Evolutionary conservation across 2,888 invertebrate genomes (phyloP).

Genomic region (Baccha elongata): DNA sequence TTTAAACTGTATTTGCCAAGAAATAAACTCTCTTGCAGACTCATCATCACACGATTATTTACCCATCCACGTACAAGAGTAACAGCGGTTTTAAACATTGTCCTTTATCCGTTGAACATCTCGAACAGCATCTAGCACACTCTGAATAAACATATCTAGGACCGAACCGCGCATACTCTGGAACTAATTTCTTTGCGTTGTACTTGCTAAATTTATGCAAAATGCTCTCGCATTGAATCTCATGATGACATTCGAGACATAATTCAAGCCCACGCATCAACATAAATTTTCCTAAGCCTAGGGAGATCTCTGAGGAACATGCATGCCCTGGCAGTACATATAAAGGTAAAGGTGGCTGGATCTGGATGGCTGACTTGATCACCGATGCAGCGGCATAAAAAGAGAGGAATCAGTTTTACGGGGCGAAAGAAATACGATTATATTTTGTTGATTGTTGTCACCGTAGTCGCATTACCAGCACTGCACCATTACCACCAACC

Average conservation of each 20-base stretch:
- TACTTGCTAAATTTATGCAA: constrained; percentile 80
- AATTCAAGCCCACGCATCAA: constrained; percentile 82
- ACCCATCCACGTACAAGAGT: constrained; percentile 51
- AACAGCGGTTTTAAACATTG: constrained; percentile 59
- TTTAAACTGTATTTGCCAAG: neutral
- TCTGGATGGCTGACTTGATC: neutral
- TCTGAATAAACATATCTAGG: constrained; percentile 23
- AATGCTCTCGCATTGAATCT: constrained; percentile 82
- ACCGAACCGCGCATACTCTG: constrained; percentile 44
- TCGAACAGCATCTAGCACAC: constrained; percentile 38
- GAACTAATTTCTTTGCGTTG: constrained; percentile 73
- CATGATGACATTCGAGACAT: constrained; percentile 82
- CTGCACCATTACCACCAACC: constrained; percentile 3
- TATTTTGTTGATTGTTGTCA: constrained; percentile 73
- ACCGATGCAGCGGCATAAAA: neutral
- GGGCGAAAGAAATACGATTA: constrained; percentile 72
- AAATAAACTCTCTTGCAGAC: constrained; percentile 38
- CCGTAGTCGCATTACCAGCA: constrained; percentile 70
- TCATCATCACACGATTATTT: constrained; percentile 60
- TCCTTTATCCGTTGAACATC: constrained; percentile 52
- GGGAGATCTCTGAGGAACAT: constrained; percentile 56
- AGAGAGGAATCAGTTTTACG: constrained; percentile 49
- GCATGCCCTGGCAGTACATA: constrained; percentile 18
- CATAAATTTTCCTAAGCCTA: constrained; percentile 74
- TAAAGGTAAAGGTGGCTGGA: constrained; percentile 52